Evolutionary conservation across 2,888 invertebrate species (phyloP), one percentile per base, ranked within the genome.

Genomic region (Monoplex corrugatus): DNA sequence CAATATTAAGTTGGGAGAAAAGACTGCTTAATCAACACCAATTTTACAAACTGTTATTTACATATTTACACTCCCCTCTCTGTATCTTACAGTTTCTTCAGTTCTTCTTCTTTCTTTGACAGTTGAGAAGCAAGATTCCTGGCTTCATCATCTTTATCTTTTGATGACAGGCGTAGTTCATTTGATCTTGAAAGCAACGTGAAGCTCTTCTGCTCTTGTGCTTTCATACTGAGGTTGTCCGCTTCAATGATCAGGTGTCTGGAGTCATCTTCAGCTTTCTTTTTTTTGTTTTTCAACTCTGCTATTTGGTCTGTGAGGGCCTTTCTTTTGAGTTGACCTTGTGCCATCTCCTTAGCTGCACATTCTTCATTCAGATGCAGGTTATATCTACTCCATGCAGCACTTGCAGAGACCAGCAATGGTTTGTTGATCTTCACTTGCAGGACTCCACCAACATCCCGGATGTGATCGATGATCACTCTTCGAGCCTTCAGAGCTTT

Each of bases 211-310:
- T 72, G 72, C 35, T 72, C 72, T 35, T 72, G 72, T 35, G 72
- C 72, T 72, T 72, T 72, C 32, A 72, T 35, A 72, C 72, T 72
- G 35, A 72, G 72, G 72, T 72, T 72, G 72, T 72, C 72, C 32
- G 72, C 72, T 35, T 72, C 72, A 72, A 72, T 35, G 2, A 16
- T 32, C 35, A 72, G 72, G 32, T 72, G 72, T 0, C 35, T 72
- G 32, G 35, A 72, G 35, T 72, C 35, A 72, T 72, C 35, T 72
- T 72, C 72, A 35, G 72, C 72, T 72, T 72, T 72, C 72, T 72
- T 72, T 72, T 72, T 72, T 8, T 72, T 72, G 35, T 72, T 72
- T 3, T 72, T 35, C 72, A 72, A 35, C 72, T 72, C 72, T 35
- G 35, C 72, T 35, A 72, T 72, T 35, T 72, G 35, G 32, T 72